Conservation (phyloP, 1,140 invertebrate species). For the Helicoverpa zea region DNA sequence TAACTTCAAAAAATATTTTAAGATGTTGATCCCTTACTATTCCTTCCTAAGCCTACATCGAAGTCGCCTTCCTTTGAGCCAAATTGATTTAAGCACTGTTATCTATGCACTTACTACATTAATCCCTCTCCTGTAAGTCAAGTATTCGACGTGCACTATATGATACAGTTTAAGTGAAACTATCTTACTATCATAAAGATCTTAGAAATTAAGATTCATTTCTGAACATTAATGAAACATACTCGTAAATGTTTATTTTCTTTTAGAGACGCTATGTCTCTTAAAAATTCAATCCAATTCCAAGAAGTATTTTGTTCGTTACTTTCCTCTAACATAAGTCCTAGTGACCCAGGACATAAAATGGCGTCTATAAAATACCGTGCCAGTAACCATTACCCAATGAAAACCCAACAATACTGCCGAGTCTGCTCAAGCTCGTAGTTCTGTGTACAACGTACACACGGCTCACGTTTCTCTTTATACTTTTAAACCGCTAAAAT, state of each 20-base stretch:
- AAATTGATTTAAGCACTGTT: too few relatives aligned
- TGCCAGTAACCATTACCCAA: conserved; percentile 26
- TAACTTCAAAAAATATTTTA: too few relatives aligned
- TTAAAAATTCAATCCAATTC: conserved; percentile 3
- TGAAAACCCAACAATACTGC: conserved; percentile 38
- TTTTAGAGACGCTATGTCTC: neutral
- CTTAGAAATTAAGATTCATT: too few relatives aligned
- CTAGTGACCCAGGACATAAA: conserved; percentile 30
- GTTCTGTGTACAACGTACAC: conserved; percentile 48
- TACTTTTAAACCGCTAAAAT: conserved; percentile 83
- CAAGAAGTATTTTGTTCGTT: neutral
- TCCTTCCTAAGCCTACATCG: neutral
- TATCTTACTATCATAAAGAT: too few relatives aligned
- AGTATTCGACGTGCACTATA: too few relatives aligned
- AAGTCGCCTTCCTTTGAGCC: too few relatives aligned
- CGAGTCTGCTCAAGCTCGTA: conserved; percentile 43
- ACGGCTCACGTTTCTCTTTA: conserved; percentile 69
- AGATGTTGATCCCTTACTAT: neutral
- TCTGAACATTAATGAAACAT: too few relatives aligned
- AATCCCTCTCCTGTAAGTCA: too few relatives aligned
- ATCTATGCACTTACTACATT: too few relatives aligned
- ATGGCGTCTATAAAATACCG: conserved; percentile 18
- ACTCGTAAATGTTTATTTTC: too few relatives aligned
- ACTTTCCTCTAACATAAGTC: conserved; percentile 21
- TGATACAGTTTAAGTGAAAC: too few relatives aligned